Evolutionary conservation across 1,140 invertebrate species (phyloP).

Genomic region (Drosophila sturtevanti): DNA sequence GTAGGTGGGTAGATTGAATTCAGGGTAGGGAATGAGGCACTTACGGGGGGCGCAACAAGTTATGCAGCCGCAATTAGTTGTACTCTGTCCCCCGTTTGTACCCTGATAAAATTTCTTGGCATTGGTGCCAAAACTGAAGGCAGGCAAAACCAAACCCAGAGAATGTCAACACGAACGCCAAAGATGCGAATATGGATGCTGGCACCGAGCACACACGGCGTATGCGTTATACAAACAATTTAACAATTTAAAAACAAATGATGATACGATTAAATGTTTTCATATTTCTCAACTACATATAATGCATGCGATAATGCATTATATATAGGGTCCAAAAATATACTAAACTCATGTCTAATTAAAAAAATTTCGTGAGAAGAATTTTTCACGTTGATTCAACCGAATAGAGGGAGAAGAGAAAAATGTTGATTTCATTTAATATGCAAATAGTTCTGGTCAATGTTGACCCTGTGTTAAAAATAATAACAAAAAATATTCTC

Average conservation of each 20-base stretch:
- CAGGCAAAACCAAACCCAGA: slow-evolving; percentile 19
- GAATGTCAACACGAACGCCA: neutral
- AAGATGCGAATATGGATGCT: neutral
- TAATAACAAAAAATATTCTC: slow-evolving; percentile 19
- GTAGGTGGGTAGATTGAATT: slow-evolving; percentile 25
- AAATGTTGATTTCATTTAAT: slow-evolving; percentile 70
- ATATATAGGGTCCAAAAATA: neutral
- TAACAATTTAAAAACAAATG: neutral
- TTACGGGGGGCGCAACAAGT: slow-evolving; percentile 66
- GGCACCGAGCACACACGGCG: neutral
- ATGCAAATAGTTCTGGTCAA: slow-evolving; percentile 62
- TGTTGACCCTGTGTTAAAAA: slow-evolving; percentile 44
- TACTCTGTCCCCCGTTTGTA: slow-evolving; percentile 54
- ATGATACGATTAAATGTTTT: neutral
- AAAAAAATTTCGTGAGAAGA: neutral
- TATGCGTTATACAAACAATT: slow-evolving; percentile 1
- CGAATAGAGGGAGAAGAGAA: slow-evolving; percentile 11
- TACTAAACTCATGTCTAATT: neutral
- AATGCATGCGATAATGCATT: neutral
- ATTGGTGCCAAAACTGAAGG: slow-evolving; percentile 74
- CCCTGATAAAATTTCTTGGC: slow-evolving; percentile 73
- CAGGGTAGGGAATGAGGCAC: slow-evolving; percentile 3
- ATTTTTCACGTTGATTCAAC: slow-evolving; percentile 16
- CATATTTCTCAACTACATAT: neutral
- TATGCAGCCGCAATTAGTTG: slow-evolving; percentile 79